Evolutionary conservation across 1,140 invertebrate species (phyloP).

Genomic region (Anthonomus grandis): DNA sequence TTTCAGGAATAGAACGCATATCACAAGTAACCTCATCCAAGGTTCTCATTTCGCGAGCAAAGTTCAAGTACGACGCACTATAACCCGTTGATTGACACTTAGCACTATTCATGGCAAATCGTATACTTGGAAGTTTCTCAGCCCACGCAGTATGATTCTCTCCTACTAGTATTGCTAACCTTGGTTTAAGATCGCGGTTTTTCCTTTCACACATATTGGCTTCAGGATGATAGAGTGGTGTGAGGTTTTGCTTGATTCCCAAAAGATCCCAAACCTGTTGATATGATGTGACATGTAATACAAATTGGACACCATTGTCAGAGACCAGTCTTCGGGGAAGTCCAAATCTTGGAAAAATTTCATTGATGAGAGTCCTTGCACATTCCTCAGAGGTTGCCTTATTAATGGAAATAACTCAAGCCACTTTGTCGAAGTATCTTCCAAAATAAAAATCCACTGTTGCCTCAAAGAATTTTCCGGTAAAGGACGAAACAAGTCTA

Average conservation of each 20-base stretch:
- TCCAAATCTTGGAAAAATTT: no score
- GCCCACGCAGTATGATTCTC: constrained; percentile 23
- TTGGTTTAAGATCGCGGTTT: constrained; percentile 47
- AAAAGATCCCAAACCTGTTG: constrained; percentile 23
- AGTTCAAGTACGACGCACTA: constrained; percentile 46
- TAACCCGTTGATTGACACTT: constrained; percentile 33
- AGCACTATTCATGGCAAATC: constrained; percentile 34
- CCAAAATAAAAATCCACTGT: no score
- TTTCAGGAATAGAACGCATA: constrained; percentile 29
- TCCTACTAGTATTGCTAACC: constrained; percentile 43
- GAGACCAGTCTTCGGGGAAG: constrained; percentile 39
- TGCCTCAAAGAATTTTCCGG: no score
- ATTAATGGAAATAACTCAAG: no score
- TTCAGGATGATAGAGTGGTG: constrained; percentile 46
- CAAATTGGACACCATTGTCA: constrained; percentile 47
- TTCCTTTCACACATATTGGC: constrained; percentile 49
- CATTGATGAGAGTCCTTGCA: no score
- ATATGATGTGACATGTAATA: constrained; percentile 40
- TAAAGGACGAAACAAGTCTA: no score
- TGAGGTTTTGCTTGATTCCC: constrained; percentile 35
- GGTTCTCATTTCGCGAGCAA: constrained; percentile 41
- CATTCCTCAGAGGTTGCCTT: no score
- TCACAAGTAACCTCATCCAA: constrained; percentile 31
- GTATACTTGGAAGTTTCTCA: background rate
- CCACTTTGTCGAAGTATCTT: no score